Base-by-base conservation (phyloP, 2,113 vertebrate species). In the Vombatus ursinus region DNA sequence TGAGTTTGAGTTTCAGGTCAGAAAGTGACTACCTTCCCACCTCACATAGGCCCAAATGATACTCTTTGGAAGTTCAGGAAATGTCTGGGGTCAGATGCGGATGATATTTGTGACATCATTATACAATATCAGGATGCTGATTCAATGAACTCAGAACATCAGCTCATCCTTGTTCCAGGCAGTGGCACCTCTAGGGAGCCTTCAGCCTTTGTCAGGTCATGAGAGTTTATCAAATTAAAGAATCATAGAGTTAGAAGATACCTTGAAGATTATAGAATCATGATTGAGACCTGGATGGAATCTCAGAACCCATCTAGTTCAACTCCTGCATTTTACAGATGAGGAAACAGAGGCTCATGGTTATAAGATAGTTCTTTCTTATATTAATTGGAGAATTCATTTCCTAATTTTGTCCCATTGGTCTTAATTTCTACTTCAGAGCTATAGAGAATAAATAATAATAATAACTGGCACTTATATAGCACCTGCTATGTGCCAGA, bases 111-210 rank as follows among this genome's bases (percentile, higher is more conserved):
- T 92, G 23, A n/a, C 7, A 16, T 77, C 89, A 48, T 84, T 37
- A 28, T 14, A 23, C 89, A 50, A 92, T 95, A 49, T 84, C 68
- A 84, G 37, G 37, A 84, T 94, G 93, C 48, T 77, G 93, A 91
- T 28, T 96, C 84, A 26, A 0, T 23, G 92, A 95, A 52, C n/a
- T 44, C 1, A 44, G 19, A 84, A 44, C 68, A 44, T 84, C 68
- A 84, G n/a, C 19, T 84, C 68, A 84, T 84, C 68, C 14, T 23
- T 44, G 23, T 84, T 84, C 16, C 16, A 44, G 68, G n/a, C n/a
- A 44, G 68, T 22, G 19, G 7, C 1, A 44, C 11, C 37, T 77
- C 68, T 77, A 77, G 37, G 54, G n/a, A 44, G 28, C 16, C 16
- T 84, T 84, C 19, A 44, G 68, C n/a, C 31, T 84, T 84, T 84